phyloP scores from a whole-genome alignment of 2,797 vertebrate genomes.

The Pristis pectinata region DNA sequence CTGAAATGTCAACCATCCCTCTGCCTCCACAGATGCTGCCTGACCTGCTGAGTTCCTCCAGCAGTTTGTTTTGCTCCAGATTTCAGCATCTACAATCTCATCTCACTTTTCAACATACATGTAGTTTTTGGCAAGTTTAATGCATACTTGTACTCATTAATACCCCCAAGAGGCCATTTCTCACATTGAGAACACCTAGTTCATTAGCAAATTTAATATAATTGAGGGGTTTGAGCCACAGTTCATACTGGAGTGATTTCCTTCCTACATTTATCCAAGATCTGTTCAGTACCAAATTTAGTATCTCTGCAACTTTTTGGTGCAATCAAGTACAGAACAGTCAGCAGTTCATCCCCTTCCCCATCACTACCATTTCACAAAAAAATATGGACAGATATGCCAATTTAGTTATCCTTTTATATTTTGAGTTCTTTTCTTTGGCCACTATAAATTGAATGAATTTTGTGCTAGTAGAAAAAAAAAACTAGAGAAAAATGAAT shows the following conservation, averaged over 20 bases:
- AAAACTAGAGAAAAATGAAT: background rate
- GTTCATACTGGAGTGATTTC: background rate
- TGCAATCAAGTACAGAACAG: background rate
- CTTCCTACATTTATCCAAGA: background rate
- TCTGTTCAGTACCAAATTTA: background rate
- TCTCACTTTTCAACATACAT: background rate
- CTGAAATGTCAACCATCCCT: no score
- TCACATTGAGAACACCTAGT: background rate
- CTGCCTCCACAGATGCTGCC: no score
- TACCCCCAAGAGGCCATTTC: background rate
- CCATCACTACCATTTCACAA: background rate
- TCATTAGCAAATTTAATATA: background rate
- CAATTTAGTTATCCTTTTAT: background rate
- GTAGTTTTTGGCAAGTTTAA: background rate
- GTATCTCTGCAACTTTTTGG: background rate
- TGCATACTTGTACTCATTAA: background rate
- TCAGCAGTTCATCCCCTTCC: background rate
- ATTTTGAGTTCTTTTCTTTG: background rate
- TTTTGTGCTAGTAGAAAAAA: conserved; percentile 29
- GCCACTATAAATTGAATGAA: conserved; percentile 22
- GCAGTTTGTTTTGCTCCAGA: no score
- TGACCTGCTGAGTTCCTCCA: no score
- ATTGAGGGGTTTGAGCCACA: no score
- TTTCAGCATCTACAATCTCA: no score
- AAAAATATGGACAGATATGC: background rate